Base-by-base conservation (phyloP, 2,797 vertebrate genomes). In the Siniperca scherzeri region DNA sequence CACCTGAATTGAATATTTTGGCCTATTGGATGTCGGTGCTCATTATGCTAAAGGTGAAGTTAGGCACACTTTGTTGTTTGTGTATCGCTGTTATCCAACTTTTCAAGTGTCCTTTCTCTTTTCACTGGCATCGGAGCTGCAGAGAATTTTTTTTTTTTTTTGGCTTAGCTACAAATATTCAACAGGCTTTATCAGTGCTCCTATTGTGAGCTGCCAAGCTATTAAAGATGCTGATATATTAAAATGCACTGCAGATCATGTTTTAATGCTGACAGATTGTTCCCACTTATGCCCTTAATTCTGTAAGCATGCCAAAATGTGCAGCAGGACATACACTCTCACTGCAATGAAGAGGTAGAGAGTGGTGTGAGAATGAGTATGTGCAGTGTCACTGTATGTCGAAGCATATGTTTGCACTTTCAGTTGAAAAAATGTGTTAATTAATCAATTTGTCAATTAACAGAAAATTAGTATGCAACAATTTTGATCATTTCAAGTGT, bases 251-350 rank as follows among this genome's bases (percentile, higher is more conserved):
- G 53, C 65, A 67, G 57, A 78, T 84, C 25, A 48, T 79, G 70
- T 70, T 84, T 85, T 81, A 87, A 87, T 83, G 57, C 56, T 80
- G 70, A 81, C 59, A 73, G 66, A 87, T 82, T 79, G 77, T 71
- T 74, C 66, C 66, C 44, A 50, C 14, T 62, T n/a, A 50, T 55
- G 42, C 67, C 67, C 61, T 84, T 76, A 56, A 65, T 82, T 70
- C 73, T 76, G 73, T 52, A 19, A 70, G 30, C 1, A 2, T 65
- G 79, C 77, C 72, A 86, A 52, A 83, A 60, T 78, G 61, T 62
- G 62, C 56, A 64, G 59, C 42, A 73, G 75, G 66, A 75, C 21
- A 50, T 22, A 19, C 14, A 22, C 72, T 33, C 3, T 44, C 22
- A 40, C 40, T 71, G 50, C 55, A 56, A 16, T 25, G 17, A 57